Conservation (phyloP, 1,140 invertebrate species). For the Brachionus asplanchnoidis region DNA sequence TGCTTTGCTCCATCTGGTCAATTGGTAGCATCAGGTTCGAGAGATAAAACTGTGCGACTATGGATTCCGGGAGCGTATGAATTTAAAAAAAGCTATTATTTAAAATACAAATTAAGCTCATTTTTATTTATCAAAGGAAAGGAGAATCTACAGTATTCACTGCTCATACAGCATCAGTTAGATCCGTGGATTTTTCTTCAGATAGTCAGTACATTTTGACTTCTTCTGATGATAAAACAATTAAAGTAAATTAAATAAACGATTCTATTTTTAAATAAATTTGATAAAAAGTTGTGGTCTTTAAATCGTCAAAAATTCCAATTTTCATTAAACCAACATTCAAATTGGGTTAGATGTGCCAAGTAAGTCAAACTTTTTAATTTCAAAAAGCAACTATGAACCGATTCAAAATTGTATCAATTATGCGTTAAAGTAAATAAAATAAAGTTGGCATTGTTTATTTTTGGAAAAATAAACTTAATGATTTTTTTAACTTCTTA, state of each 20-base stretch:
- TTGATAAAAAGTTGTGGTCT: constrained; percentile 57
- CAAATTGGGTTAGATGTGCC: constrained; percentile 77
- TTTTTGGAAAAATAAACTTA: too few relatives aligned
- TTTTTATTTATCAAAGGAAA: constrained; percentile 48
- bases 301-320: constrained; percentile 67
- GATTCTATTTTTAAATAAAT: background rate
- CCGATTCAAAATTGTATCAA: background rate
- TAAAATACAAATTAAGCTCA: background rate
- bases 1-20: constrained; percentile 73
- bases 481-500: too few relatives aligned
- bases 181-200: constrained; percentile 72
- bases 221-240: constrained; percentile 78
- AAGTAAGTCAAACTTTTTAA: constrained; percentile 57
- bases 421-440: too few relatives aligned
- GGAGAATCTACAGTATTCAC: constrained; percentile 67
- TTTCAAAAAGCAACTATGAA: background rate
- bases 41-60: constrained; percentile 73
- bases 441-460: background rate
- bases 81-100: background rate
- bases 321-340: constrained; percentile 72
- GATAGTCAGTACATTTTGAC: constrained; percentile 71
- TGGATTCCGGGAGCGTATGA: constrained; percentile 78
- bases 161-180: constrained; percentile 71
- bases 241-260: constrained; percentile 60
- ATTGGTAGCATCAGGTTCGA: constrained; percentile 73